phyloP scores from a whole-genome alignment of 2,888 invertebrate species.

The Agrochola lota region DNA sequence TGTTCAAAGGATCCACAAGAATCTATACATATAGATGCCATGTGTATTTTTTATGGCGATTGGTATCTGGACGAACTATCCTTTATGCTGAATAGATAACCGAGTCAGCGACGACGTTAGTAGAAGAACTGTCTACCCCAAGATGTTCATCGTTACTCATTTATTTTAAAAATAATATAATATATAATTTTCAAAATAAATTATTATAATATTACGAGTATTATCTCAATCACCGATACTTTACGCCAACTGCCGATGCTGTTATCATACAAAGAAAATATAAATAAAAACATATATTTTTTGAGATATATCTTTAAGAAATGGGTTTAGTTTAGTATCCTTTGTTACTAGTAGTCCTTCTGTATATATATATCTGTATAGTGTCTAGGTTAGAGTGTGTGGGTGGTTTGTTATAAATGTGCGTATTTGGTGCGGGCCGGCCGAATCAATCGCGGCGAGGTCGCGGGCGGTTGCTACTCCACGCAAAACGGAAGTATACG shows the following conservation, averaged over 20 bases:
- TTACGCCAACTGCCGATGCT: neutral
- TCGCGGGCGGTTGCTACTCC: constrained; percentile 24
- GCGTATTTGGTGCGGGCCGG: constrained; percentile 41
- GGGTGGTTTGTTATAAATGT: constrained; percentile 48
- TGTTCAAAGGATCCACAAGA: neutral
- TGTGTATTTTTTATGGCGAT: neutral
- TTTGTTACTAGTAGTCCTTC: constrained; percentile 19
- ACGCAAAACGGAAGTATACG: constrained; percentile 23
- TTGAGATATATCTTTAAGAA: neutral
- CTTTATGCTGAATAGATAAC: neutral
- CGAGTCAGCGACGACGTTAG: neutral
- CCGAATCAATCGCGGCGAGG: constrained; percentile 61
- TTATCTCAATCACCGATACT: neutral
- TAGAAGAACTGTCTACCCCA: no score
- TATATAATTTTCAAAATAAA: no score
- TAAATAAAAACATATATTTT: neutral
- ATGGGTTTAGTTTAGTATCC: neutral
- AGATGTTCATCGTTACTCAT: neutral
- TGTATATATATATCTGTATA: neutral
- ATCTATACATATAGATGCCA: neutral
- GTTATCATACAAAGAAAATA: neutral
- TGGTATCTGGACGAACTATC: neutral
- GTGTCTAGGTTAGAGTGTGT: constrained; percentile 14
- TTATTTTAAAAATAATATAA: neutral
- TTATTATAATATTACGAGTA: no score